Evolutionary conservation across 2,888 invertebrate genomes (phyloP).

Genomic region (Zhuqinia jingwanae): DNA sequence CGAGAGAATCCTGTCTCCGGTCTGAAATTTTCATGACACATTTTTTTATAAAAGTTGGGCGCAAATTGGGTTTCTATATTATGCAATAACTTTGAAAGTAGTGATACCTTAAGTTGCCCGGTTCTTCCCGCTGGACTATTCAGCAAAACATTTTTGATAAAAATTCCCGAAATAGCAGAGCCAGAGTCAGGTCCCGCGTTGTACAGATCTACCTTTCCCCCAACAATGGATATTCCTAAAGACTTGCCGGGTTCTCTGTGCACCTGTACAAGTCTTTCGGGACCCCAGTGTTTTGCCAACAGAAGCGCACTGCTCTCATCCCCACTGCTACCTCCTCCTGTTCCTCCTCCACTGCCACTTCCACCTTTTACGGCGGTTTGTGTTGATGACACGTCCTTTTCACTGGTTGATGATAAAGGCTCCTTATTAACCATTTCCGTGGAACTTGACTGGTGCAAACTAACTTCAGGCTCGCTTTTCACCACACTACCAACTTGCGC

Average conservation of each 20-base stretch:
- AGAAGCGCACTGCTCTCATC: slow-evolving; percentile 81
- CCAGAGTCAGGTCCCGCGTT: slow-evolving; percentile 87
- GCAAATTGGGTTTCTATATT: background rate
- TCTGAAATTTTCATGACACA: slow-evolving; percentile 82
- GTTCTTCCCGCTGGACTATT: slow-evolving; percentile 96
- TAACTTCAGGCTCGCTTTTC: slow-evolving; percentile 61
- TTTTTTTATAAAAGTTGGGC: background rate
- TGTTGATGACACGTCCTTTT: slow-evolving; percentile 66
- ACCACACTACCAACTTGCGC: slow-evolving; percentile 47
- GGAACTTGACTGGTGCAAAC: slow-evolving; percentile 60
- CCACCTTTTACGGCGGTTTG: slow-evolving; percentile 44
- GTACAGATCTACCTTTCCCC: slow-evolving; percentile 93
- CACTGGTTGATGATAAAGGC: slow-evolving; percentile 45
- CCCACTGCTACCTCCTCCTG: slow-evolving; percentile 69
- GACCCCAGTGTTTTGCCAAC: slow-evolving; percentile 91
- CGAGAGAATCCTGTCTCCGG: slow-evolving; percentile 93
- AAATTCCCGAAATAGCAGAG: slow-evolving; percentile 93
- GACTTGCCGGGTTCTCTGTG: slow-evolving; percentile 88
- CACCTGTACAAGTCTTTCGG: slow-evolving; percentile 88
- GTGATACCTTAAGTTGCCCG: slow-evolving; percentile 91
- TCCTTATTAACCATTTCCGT: slow-evolving; percentile 67
- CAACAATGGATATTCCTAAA: slow-evolving; percentile 98
- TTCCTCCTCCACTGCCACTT: slow-evolving; percentile 46
- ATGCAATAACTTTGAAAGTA: too few species aligned
- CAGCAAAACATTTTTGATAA: slow-evolving; percentile 96